These are phyloP conservation scores for Zaprionus lachaisei DNA, from an alignment of 1,140 invertebrate genomes.

Conservation along the genomic window DNA sequence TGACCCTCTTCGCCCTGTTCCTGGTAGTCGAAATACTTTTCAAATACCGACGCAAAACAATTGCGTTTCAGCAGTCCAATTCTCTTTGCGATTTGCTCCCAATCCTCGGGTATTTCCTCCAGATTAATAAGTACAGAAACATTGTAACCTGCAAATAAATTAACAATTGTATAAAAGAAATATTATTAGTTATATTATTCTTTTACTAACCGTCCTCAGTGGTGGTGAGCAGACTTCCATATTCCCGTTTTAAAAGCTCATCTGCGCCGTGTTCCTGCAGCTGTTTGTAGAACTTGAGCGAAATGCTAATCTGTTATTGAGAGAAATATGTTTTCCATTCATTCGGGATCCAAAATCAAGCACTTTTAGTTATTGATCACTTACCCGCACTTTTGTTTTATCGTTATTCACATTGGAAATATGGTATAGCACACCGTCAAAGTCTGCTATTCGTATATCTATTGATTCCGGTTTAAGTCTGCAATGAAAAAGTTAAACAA, in stretches of 20 bases:
- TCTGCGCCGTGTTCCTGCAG: conserved; percentile 99
- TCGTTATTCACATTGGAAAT: conserved; percentile 98
- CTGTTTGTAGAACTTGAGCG: conserved; percentile 99
- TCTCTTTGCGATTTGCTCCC: conserved; percentile 95
- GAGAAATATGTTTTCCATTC: conserved; percentile 9
- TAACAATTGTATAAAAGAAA: not conserved
- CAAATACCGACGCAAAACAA: conserved; percentile 99
- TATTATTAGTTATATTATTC: not conserved
- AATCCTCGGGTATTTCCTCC: conserved; percentile 95
- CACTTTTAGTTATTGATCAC: conserved; percentile 71
- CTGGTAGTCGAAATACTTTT: conserved; percentile 99
- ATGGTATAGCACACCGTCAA: conserved; percentile 99
- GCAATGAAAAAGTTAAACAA: conserved; percentile 51
- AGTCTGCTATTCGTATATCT: conserved; percentile 97
- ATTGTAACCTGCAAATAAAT: conserved; percentile 91
- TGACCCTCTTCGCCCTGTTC: conserved; percentile 95
- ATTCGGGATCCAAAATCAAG: not conserved
- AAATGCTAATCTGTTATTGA: conserved; percentile 95
- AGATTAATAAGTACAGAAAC: conserved; percentile 97
- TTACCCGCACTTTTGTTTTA: conserved; percentile 98
- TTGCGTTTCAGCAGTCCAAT: conserved; percentile 98
- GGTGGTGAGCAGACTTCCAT: conserved; percentile 91
- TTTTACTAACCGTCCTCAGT: conserved; percentile 91
- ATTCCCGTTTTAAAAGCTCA: conserved; percentile 96
- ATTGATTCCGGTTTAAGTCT: conserved; percentile 98